Conservation (phyloP, 1,140 invertebrate species). For the Sycobia sp. region DNA sequence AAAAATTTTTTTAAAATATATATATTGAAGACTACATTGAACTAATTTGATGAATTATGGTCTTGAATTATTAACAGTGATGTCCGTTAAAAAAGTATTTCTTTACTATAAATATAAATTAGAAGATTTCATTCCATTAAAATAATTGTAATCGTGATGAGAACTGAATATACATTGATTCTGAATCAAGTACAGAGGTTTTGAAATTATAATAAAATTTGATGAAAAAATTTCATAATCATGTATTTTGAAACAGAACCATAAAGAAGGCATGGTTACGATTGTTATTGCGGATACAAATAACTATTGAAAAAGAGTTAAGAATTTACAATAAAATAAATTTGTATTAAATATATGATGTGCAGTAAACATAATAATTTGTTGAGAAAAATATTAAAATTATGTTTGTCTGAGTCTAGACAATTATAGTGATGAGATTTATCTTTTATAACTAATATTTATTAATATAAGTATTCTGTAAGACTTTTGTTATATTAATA, state of each 20-base stretch:
- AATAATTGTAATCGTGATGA: constrained; percentile 8
- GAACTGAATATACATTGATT: constrained; percentile 27
- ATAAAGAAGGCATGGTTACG: not conserved
- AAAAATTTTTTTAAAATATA: constrained; percentile 29
- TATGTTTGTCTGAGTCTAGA: too few relatives aligned
- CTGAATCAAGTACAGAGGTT: constrained; percentile 11
- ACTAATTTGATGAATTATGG: constrained; percentile 21
- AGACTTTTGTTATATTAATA: too few relatives aligned
- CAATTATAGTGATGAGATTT: too few relatives aligned
- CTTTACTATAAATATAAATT: not conserved
- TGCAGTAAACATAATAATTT: constrained; percentile 4
- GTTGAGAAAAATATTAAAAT: too few relatives aligned
- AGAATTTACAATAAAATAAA: not conserved
- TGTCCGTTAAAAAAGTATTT: constrained; percentile 18
- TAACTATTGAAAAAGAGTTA: constrained; percentile 6
- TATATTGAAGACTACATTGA: constrained; percentile 13
- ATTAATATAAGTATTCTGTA: not conserved
- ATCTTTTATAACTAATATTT: too few relatives aligned
- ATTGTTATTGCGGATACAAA: constrained; percentile 13
- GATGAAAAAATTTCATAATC: constrained; percentile 1
- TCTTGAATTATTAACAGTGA: constrained; percentile 1
- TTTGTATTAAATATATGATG: constrained; percentile 23
- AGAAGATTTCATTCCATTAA: constrained; percentile 24
- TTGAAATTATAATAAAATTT: constrained; percentile 1
- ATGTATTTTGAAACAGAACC: not conserved